Conservation (phyloP, 2,113 vertebrate species). For the Litocranius walleri region DNA sequence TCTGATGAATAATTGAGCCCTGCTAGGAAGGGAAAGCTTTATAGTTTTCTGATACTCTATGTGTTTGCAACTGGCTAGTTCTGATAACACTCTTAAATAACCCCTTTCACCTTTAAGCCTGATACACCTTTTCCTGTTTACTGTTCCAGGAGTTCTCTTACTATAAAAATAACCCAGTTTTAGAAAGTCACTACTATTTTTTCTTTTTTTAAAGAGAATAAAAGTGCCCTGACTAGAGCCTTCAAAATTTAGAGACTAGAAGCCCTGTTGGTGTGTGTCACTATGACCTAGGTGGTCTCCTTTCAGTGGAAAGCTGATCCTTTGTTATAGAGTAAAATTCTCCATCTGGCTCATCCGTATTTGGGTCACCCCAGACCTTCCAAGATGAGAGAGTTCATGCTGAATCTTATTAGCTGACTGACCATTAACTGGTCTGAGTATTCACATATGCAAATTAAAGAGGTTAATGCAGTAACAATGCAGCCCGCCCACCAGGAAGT, state of each 20-base stretch:
- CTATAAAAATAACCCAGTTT: conserved; percentile 65
- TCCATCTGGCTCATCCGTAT: not conserved
- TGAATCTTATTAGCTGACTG: not conserved
- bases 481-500: not conserved
- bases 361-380: not conserved
- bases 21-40: conserved; percentile 58
- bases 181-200: conserved; percentile 41
- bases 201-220: not conserved
- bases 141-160: conserved; percentile 51
- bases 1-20: conserved; percentile 59
- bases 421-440: not conserved
- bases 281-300: not conserved
- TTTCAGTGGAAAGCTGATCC: not conserved
- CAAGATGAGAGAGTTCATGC: not conserved
- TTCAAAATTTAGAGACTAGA: not conserved
- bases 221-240: not conserved
- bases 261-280: not conserved
- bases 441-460: not conserved
- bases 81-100: conserved; percentile 79
- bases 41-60: conserved; percentile 60
- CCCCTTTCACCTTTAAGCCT: conserved; percentile 60
- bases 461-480: not conserved
- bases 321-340: not conserved
- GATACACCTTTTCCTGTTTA: conserved; percentile 60
- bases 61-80: conserved; percentile 72